Evolutionary conservation across 2,113 vertebrate species (phyloP).

Genomic region (Oostethus manadensis): DNA sequence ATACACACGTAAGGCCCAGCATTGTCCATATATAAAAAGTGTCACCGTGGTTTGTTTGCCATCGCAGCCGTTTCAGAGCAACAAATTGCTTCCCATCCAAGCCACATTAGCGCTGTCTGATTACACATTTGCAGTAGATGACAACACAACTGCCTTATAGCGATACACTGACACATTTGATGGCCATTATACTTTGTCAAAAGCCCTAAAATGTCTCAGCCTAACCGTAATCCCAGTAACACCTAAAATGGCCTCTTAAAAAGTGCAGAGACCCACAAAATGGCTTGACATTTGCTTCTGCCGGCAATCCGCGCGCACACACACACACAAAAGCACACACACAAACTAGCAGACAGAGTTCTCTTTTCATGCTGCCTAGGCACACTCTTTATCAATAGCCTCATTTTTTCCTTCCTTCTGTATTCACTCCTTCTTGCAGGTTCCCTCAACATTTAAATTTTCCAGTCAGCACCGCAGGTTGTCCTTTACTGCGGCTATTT

Average conservation of each 20-base stretch:
- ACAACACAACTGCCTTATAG: constrained; percentile 4
- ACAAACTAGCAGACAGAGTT: constrained; percentile 48
- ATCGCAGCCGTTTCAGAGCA: constrained; percentile 29
- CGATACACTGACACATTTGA: not conserved
- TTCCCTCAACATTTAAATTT: constrained; percentile 12
- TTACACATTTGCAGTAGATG: constrained; percentile 14
- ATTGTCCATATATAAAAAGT: not conserved
- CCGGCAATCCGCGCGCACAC: constrained; percentile 20
- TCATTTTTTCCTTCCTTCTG: constrained; percentile 53
- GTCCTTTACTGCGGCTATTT: not conserved
- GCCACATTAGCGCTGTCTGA: constrained; percentile 17
- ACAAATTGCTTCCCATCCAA: constrained; percentile 30
- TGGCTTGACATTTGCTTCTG: constrained; percentile 22
- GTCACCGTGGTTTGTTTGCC: constrained; percentile 25
- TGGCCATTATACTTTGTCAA: not conserved
- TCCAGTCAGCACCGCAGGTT: not conserved
- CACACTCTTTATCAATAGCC: constrained; percentile 53
- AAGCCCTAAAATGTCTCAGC: not conserved
- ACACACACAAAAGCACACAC: constrained; percentile 4
- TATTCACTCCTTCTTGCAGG: constrained; percentile 24
- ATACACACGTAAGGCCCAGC: constrained; percentile 4
- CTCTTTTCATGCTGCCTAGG: constrained; percentile 53
- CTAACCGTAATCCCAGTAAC: constrained; percentile 3
- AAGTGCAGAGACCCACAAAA: constrained; percentile 32
- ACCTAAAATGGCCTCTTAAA: constrained; percentile 31